Conservation (phyloP, 2,797 vertebrate genomes). For the Gouania willdenowi region DNA sequence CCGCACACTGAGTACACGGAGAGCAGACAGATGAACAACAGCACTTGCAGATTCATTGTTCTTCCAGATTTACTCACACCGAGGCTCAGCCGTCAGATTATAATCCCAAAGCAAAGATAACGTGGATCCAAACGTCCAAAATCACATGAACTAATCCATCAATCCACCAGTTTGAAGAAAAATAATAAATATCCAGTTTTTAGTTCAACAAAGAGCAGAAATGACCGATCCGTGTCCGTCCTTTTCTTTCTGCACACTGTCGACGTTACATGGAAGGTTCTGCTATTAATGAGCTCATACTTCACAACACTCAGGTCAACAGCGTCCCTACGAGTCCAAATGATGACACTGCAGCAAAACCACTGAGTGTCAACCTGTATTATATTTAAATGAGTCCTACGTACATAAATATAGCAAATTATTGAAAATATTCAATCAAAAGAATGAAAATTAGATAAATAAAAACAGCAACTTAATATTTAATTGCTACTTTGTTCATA, state of each 20-base stretch:
- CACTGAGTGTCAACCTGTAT: not conserved
- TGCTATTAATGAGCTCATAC: not conserved
- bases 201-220: not conserved
- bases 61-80: not conserved
- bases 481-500: no score
- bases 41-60: constrained; percentile 73
- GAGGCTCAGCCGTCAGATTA: not conserved
- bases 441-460: no score
- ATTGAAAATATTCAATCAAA: no score
- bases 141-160: no score
- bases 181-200: no score
- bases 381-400: no score
- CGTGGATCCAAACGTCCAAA: fast-evolving
- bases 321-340: constrained; percentile 17
- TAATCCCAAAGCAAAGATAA: not conserved
- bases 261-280: not conserved
- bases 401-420: no score
- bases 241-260: not conserved
- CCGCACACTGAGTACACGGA: constrained; percentile 50
- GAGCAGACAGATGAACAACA: constrained; percentile 68
- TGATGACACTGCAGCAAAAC: not conserved
- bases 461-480: no score
- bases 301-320: constrained; percentile 3
- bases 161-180: no score
- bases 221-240: not conserved